phyloP scores from a whole-genome alignment of 2,888 invertebrate genomes.

The Tetragonula carbonaria region DNA sequence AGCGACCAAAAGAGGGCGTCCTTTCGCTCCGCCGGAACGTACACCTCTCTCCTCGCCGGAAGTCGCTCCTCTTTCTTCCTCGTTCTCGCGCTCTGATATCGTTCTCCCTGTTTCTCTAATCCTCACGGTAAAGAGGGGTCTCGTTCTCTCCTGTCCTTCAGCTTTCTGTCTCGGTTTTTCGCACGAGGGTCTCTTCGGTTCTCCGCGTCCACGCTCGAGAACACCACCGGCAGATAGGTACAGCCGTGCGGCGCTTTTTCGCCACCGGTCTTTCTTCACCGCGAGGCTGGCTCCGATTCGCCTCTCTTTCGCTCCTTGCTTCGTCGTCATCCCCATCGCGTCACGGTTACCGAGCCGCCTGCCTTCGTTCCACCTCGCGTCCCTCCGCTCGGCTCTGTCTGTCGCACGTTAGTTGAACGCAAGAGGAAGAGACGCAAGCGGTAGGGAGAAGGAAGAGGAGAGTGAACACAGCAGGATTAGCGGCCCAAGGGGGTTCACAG shows the following conservation, averaged over 20 bases:
- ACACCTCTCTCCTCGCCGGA: conserved; percentile 1
- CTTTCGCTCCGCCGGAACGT: conserved; percentile 63
- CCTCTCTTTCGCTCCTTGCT: conserved; percentile 34
- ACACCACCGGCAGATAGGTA: conserved; percentile 9
- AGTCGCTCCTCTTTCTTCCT: conserved; percentile 49
- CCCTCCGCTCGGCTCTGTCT: conserved; percentile 68
- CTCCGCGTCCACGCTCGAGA: conserved; percentile 44
- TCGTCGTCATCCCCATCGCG: conserved; percentile 38
- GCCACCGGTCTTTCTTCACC: conserved; percentile 38
- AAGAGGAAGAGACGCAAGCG: conserved; percentile 36
- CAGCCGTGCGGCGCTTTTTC: conserved; percentile 19
- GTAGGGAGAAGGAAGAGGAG: conserved; percentile 44
- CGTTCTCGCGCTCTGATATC: background rate
- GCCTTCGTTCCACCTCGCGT: conserved; percentile 29
- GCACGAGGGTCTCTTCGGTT: background rate
- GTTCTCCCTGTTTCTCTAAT: conserved; percentile 34
- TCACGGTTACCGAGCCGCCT: conserved; percentile 44
- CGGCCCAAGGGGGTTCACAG: conserved; percentile 31
- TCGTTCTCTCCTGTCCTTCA: conserved; percentile 11
- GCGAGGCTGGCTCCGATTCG: background rate
- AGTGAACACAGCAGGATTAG: conserved; percentile 53
- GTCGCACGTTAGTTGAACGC: conserved; percentile 57
- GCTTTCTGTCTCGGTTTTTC: conserved; percentile 8
- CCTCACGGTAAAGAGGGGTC: background rate
- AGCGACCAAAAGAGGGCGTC: conserved; percentile 64